A percentile compares a stretch with the other conserved stretches of the same genome.
Conservation (phyloP, 2,888 invertebrate species). For the Torymus auratus region DNA sequence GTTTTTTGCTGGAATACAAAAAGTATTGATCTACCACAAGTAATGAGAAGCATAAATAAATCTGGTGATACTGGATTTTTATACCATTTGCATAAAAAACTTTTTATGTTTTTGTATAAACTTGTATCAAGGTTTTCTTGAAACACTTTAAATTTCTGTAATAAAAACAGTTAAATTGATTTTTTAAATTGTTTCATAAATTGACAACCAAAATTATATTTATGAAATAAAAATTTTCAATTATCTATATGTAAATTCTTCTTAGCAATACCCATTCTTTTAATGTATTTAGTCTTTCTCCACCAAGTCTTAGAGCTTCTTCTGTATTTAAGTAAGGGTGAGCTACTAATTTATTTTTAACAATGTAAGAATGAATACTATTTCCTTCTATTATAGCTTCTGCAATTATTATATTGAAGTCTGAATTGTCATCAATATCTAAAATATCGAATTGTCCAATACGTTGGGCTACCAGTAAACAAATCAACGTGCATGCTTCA, state of each 20-base stretch:
- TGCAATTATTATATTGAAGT: conserved; percentile 78
- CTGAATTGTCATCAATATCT: conserved; percentile 64
- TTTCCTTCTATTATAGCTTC: conserved; percentile 81
- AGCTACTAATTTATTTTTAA: conserved; percentile 67
- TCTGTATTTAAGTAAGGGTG: conserved; percentile 71
- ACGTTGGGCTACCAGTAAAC: conserved; percentile 78
- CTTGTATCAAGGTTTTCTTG: conserved; percentile 75
- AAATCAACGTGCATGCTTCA: conserved; percentile 82
- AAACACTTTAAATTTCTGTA: conserved; percentile 77
- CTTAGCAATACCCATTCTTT: conserved; percentile 72
- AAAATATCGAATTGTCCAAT: conserved; percentile 65
- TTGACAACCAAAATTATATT: too few relatives aligned
- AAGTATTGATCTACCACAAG: conserved; percentile 78
- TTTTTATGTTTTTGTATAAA: conserved; percentile 76
- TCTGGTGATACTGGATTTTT: conserved; percentile 71
- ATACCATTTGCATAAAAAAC: conserved; percentile 77
- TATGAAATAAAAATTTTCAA: too few relatives aligned
- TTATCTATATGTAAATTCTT: too few relatives aligned
- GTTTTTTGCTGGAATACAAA: conserved; percentile 77
- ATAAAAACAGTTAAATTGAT: background rate
- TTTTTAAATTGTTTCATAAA: too few relatives aligned
- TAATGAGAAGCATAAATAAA: conserved; percentile 78
- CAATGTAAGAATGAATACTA: conserved; percentile 76
- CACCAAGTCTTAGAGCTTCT: conserved; percentile 75
- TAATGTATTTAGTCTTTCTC: conserved; percentile 65